Evolutionary conservation across 2,797 vertebrate genomes (phyloP).

Genomic region (Cygnus olor): DNA sequence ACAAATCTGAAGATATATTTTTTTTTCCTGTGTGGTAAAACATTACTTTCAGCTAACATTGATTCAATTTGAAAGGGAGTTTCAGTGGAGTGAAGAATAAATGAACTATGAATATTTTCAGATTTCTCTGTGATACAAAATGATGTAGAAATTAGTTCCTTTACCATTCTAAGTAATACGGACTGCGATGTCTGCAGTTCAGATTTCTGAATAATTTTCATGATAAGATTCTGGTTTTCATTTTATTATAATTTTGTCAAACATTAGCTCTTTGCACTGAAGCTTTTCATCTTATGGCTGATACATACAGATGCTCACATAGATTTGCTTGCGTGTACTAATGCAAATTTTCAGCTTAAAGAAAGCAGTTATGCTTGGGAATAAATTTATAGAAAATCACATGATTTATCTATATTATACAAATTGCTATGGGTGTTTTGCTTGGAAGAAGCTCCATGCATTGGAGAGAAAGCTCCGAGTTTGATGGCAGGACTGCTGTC

Average conservation of each 20-base stretch:
- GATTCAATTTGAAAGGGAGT: slow-evolving; percentile 28
- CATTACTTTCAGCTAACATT: slow-evolving; percentile 18
- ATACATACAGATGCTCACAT: not conserved
- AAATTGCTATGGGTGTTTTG: not conserved
- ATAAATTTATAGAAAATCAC: not conserved
- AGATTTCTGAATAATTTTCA: not conserved
- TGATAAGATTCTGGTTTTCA: not conserved
- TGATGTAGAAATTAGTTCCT: not conserved
- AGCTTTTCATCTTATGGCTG: not conserved
- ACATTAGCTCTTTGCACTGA: not conserved
- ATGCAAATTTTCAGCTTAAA: not conserved
- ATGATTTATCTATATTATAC: not conserved
- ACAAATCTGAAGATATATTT: not conserved
- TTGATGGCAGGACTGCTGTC: not conserved
- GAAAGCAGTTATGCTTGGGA: not conserved
- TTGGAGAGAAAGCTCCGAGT: not conserved
- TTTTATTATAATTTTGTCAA: not conserved
- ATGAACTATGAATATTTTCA: slow-evolving; percentile 2
- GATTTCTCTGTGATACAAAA: not conserved
- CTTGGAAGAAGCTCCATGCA: not conserved
- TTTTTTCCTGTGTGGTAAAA: not conserved
- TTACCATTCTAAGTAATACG: not conserved
- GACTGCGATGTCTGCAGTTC: not conserved
- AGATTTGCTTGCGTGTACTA: not conserved
- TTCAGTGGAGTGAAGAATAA: slow-evolving; percentile 5